phyloP scores from a whole-genome alignment of 2,888 invertebrate genomes.

The Netelia virgata region DNA sequence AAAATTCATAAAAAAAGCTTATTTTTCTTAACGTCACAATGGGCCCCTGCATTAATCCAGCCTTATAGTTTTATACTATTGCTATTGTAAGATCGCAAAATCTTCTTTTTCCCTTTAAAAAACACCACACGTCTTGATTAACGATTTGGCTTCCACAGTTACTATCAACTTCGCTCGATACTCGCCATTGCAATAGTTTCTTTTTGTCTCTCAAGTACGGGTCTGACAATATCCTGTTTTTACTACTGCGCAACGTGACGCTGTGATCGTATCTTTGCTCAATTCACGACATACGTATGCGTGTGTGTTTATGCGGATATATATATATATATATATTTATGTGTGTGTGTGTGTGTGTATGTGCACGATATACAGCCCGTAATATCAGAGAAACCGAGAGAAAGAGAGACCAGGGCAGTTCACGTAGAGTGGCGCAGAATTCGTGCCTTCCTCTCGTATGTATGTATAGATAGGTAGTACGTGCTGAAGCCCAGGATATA shows the following conservation, averaged over 20 bases:
- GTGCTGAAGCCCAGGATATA: constrained; percentile 49
- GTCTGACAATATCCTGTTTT: constrained; percentile 19
- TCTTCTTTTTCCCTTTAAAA: too few species aligned
- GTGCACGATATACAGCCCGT: neutral
- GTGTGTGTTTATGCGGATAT: too few species aligned
- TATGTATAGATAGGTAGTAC: constrained; percentile 31
- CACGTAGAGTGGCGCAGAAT: constrained; percentile 18
- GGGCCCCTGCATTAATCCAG: too few species aligned
- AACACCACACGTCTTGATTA: too few species aligned
- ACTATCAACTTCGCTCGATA: neutral
- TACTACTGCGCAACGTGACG: constrained; percentile 22
- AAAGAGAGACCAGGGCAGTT: constrained; percentile 18
- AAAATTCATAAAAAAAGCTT: too few species aligned
- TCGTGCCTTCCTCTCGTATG: constrained; percentile 9
- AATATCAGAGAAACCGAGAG: neutral
- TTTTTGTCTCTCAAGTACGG: neutral
- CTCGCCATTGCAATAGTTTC: constrained; percentile 10
- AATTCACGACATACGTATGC: neutral
- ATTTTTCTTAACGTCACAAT: too few species aligned
- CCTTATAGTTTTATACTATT: too few species aligned
- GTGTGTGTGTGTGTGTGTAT: neutral
- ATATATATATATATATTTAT: too few species aligned
- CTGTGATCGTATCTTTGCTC: neutral
- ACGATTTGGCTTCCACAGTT: neutral
- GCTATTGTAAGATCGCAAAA: too few species aligned